A percentile compares a stretch with the other conserved stretches of the same genome.
phyloP scores from a whole-genome alignment of 2,797 vertebrate genomes.

The Rhabdomys pumilio region DNA sequence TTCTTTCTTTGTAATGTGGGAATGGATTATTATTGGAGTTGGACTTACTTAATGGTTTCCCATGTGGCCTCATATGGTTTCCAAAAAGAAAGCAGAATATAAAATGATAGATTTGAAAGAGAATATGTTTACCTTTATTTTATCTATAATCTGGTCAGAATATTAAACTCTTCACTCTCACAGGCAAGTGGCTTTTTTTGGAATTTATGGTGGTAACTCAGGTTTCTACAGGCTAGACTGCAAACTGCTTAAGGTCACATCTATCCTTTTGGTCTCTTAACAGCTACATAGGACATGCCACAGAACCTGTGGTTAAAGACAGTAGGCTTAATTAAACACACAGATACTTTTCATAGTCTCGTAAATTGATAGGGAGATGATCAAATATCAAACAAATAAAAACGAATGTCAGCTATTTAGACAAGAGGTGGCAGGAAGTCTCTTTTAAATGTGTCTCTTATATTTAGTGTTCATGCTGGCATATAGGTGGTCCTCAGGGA shows the following conservation, averaged over 20 bases:
- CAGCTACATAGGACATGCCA: not conserved
- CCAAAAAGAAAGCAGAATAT: constrained; percentile 30
- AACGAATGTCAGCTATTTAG: constrained; percentile 36
- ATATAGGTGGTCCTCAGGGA: not conserved
- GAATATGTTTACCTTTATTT: constrained; percentile 36
- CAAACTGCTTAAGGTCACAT: constrained; percentile 10
- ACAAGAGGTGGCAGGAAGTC: not conserved
- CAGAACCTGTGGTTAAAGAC: constrained; percentile 38
- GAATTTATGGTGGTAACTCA: not conserved
- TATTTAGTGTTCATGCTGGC: constrained; percentile 14
- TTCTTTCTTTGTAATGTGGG: not conserved
- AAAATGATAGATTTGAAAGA: constrained; percentile 65
- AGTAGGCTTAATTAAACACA: constrained; percentile 18
- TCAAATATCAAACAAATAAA: constrained; percentile 36
- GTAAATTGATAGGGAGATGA: not conserved
- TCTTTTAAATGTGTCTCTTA: not conserved
- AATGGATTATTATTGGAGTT: not conserved
- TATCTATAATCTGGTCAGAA: constrained; percentile 40
- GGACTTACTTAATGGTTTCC: constrained; percentile 30
- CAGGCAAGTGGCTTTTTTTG: not conserved
- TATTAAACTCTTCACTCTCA: constrained; percentile 20
- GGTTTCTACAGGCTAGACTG: not conserved
- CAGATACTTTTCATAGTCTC: constrained; percentile 16
- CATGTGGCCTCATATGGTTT: not conserved
- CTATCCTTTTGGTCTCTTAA: constrained; percentile 48